Evolutionary conservation across 2,113 vertebrate genomes (phyloP), one percentile per base, ranked within the genome.

Genomic region (Eclectus roratus): DNA sequence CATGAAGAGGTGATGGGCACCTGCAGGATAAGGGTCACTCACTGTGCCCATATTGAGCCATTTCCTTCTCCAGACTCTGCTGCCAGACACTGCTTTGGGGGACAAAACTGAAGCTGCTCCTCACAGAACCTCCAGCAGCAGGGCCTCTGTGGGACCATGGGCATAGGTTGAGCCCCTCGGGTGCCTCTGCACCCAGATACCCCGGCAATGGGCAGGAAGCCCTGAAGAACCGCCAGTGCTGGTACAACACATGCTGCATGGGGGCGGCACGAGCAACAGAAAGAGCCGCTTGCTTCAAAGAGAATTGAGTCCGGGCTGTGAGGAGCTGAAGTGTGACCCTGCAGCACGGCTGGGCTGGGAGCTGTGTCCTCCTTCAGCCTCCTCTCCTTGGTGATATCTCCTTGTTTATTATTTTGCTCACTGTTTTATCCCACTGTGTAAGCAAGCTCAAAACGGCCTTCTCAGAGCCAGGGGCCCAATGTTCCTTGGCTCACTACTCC

Each of bases 391-490:
- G 92, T 92, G 89, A 86, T 89, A 89, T 46, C 71, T 89, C 50
- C 37, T 71, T 95, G 88, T 93, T 97, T 93, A 89, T 92, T 95
- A 55, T 91, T 95, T 88, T 91, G 72, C 77, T 93, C 85, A 31
- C 25, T 88, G 28, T 64, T 77, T 81, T 66, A 68, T 96, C 80
- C 65, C 88, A 24, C 52, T 78, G 56, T 60, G 64, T 71, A 78
- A 78, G 77, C 76, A 85, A 91, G 61, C 58, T 82, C 52, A 33
- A 78, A 80, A 88, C 7, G 16, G 70, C 55, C 64, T 94, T 35
- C 58, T 68, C 29, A 16, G 85, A 89, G 91, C 68, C 89, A 78
- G 69, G 71, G 68, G 46, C 76, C 80, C 69, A 92, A 7, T 37
- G 76, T 90, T 70, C 50, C 85, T 89, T 96, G 95, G 93, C 95